Conservation (phyloP, 1,140 invertebrate genomes). For the Leptopilina clavipes region DNA sequence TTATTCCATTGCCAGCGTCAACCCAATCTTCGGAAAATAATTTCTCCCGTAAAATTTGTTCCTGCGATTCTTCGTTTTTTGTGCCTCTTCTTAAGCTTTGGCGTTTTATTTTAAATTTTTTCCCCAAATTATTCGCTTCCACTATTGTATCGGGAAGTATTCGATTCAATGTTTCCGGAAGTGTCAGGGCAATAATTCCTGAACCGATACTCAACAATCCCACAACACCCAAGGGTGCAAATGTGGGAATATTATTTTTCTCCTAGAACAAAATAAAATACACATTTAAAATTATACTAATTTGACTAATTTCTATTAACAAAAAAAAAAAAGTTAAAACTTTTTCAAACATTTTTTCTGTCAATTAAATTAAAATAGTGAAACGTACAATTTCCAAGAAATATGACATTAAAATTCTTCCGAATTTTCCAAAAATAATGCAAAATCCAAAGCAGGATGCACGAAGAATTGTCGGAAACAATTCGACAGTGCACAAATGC, state of each 20-base stretch:
- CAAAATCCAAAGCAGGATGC: conserved; percentile 67
- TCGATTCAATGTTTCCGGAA: conserved; percentile 81
- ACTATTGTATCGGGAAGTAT: conserved; percentile 81
- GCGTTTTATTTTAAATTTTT: conserved; percentile 44
- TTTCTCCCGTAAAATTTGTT: conserved; percentile 61
- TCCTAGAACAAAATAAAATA: conserved; percentile 23
- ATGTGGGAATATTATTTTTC: conserved; percentile 37
- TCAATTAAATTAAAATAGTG: neutral
- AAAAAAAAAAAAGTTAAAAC: too few relatives aligned
- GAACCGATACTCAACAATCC: conserved; percentile 72
- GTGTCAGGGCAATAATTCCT: conserved; percentile 76
- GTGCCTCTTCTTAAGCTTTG: conserved; percentile 39
- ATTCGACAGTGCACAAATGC: conserved; percentile 65
- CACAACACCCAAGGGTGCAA: neutral
- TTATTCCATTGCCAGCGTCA: conserved; percentile 67
- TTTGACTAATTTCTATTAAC: too few relatives aligned
- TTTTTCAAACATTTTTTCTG: neutral
- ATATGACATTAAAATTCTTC: conserved; percentile 65
- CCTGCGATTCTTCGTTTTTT: conserved; percentile 42
- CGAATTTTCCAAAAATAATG: conserved; percentile 63
- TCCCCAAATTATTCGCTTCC: conserved; percentile 74
- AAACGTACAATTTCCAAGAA: conserved; percentile 48
- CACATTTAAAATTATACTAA: too few relatives aligned
- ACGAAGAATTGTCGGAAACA: conserved; percentile 70
- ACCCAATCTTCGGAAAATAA: conserved; percentile 68